Evolutionary conservation across 1,140 invertebrate genomes (phyloP), one percentile per base, ranked within the genome.

Genomic region (Probaryconus sp.): DNA sequence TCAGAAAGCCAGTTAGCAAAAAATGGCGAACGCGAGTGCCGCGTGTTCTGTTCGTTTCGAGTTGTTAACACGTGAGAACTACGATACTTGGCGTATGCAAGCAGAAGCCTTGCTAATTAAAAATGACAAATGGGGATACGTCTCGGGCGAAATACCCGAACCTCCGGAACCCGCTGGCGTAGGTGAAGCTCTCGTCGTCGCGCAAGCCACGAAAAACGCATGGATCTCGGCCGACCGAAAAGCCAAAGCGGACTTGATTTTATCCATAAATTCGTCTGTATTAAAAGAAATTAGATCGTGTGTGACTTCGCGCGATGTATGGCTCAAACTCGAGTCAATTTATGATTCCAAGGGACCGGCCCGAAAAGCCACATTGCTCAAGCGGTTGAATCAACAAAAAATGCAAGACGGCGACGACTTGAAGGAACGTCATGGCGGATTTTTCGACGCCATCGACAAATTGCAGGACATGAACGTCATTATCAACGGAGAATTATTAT

Each of bases 281-380:
- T 35, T 79, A 11, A 65, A 71, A 33, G 67, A 78, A 45, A 68
- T 78, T 5, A 55, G 42, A n/a, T 18, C 45, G 9, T 78, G 76
- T 48, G 18, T 37, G 3, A 79, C 77, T 26, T 77, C 72, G 9
- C 42, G 58, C 2, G 71, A 73, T 4, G 26, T 81, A 5, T 81
- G 72, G 79, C 6, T 58, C 1, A 81, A 73, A 38, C 18, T 81
- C n/a, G 26, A 79, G 11, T 9, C 4, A 6, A 74, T 81, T 17
- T 81, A 76, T 24, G 38, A 48, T 50, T 79, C 70, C 5, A 35
- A 35, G 6, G 10, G 11, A 13, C 7, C 28, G 10, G 28, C 7
- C 6, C 7, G 28, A 9, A 30, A 30, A n/a, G 28, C 2, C 7
- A 3, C 6, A 13, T 13, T 35, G 10, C 31, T 35, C 2, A 35